A percentile compares a stretch with the other conserved stretches of the same genome.
phyloP scores from a whole-genome alignment of 1,140 invertebrate genomes.

The Anastrepha ludens region DNA sequence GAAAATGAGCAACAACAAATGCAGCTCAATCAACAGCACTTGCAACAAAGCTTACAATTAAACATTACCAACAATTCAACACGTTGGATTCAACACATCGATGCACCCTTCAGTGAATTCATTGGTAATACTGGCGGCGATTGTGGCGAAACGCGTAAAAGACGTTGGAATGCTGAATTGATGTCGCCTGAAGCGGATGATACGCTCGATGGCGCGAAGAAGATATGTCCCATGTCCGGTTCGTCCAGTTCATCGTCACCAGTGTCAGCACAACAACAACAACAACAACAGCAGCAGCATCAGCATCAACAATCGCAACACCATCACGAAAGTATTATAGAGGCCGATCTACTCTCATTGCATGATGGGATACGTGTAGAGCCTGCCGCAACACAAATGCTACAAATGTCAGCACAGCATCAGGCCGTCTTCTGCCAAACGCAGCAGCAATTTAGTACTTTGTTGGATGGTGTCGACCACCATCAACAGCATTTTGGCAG shows the following conservation, averaged over 20 bases:
- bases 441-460: slow-evolving; percentile 65
- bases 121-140: slow-evolving; percentile 60
- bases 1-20: slow-evolving; percentile 57
- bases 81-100: slow-evolving; percentile 72
- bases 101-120: slow-evolving; percentile 68
- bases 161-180: slow-evolving; percentile 70
- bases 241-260: slow-evolving; percentile 67
- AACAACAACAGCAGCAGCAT: slow-evolving; percentile 61
- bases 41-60: slow-evolving; percentile 44
- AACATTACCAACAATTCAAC: slow-evolving; percentile 56
- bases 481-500: slow-evolving; percentile 59
- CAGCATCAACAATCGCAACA: slow-evolving; percentile 58
- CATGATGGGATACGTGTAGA: slow-evolving; percentile 65
- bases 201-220: slow-evolving; percentile 67
- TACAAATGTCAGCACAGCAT: slow-evolving; percentile 60
- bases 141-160: slow-evolving; percentile 61
- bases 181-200: slow-evolving; percentile 67
- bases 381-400: slow-evolving; percentile 56
- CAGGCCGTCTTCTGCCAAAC: slow-evolving; percentile 57
- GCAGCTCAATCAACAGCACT: slow-evolving; percentile 21
- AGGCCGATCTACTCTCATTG: slow-evolving; percentile 65
- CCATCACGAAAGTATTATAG: slow-evolving; percentile 64
- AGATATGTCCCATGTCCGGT: slow-evolving; percentile 62
- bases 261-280: slow-evolving; percentile 64
- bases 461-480: slow-evolving; percentile 64